Evolutionary conservation across 2,888 invertebrate species (phyloP).

Genomic region (Chrysotoxum bicinctum): DNA sequence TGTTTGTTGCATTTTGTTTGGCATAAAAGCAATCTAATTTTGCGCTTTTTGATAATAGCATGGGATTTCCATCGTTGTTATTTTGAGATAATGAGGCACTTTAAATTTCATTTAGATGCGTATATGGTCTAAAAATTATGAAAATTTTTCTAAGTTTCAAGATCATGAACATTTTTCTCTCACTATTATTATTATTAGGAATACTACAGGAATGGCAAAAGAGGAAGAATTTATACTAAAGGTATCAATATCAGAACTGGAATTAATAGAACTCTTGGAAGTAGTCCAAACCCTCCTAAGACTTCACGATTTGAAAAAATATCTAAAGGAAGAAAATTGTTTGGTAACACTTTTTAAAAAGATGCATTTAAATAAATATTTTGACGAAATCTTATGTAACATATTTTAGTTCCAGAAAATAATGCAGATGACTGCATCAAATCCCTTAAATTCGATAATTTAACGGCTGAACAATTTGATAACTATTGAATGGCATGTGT

Average conservation of each 20-base stretch:
- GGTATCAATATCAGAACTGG: not conserved
- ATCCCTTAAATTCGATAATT: not conserved
- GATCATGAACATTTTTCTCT: not conserved
- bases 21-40: too few species aligned
- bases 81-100: too few species aligned
- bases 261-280: not conserved
- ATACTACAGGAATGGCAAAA: slow-evolving; percentile 6
- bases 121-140: not conserved
- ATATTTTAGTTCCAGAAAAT: slow-evolving; percentile 7
- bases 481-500: slow-evolving; percentile 2
- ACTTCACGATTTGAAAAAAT: not conserved
- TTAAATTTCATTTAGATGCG: not conserved
- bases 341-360: not conserved
- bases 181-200: not conserved
- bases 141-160: not conserved
- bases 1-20: not conserved
- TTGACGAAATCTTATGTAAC: not conserved
- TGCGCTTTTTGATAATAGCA: not conserved
- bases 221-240: slow-evolving; percentile 17
- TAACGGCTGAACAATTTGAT: slow-evolving; percentile 11
- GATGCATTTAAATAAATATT: not conserved
- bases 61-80: not conserved
- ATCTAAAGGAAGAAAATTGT: not conserved
- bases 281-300: not conserved
- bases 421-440: slow-evolving; percentile 2